Conservation (phyloP, 2,797 vertebrate species). For the Molothrus aeneus region DNA sequence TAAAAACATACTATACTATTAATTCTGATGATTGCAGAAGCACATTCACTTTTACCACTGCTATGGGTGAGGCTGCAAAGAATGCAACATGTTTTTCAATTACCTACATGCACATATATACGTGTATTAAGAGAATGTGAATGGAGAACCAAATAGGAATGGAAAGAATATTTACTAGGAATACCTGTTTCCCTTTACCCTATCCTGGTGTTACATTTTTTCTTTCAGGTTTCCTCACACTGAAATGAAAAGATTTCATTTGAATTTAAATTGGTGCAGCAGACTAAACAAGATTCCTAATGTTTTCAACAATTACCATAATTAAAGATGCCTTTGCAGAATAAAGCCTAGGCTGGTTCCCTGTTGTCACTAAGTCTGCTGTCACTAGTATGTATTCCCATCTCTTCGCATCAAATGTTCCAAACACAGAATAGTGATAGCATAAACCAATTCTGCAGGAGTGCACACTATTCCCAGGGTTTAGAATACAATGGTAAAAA, state of each 20-base stretch:
- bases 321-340: constrained; percentile 20
- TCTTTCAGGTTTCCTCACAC: neutral
- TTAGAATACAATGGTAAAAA: neutral
- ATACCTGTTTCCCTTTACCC: neutral
- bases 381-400: neutral
- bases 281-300: neutral
- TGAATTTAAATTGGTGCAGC: neutral
- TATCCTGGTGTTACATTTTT: neutral
- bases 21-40: neutral
- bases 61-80: neutral
- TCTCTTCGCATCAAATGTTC: neutral
- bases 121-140: neutral
- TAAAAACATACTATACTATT: neutral
- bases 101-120: neutral
- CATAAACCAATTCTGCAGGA: neutral
- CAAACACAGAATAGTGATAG: neutral
- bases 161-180: neutral
- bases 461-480: neutral
- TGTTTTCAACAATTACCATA: constrained; percentile 29
- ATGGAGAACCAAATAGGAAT: neutral
- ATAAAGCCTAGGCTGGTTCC: neutral
- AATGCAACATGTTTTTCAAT: neutral
- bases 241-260: neutral
- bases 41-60: neutral
- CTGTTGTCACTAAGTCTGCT: neutral